These are phyloP conservation scores for Sparidentex hasta DNA, from an alignment of 2,797 vertebrate genomes.

Conservation along the genomic window DNA sequence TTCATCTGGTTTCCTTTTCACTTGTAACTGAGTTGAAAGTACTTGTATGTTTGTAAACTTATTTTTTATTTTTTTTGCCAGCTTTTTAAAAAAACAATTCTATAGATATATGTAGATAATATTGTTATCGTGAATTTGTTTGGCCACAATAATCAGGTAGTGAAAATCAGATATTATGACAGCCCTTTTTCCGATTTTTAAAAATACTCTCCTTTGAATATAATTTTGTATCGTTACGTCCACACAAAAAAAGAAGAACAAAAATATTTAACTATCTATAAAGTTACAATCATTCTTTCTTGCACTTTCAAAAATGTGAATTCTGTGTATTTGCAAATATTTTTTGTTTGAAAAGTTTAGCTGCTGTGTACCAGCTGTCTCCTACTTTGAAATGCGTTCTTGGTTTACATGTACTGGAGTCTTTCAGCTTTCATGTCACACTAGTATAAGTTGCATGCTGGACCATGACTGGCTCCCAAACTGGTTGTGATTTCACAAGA, in stretches of 20 bases:
- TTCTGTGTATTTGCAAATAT: constrained; percentile 5
- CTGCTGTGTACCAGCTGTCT: background rate
- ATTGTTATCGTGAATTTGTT: too few species aligned
- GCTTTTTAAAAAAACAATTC: too few species aligned
- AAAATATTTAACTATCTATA: background rate
- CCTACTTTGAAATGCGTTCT: background rate
- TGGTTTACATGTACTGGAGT: background rate
- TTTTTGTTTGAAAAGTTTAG: background rate
- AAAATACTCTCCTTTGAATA: background rate
- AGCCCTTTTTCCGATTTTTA: background rate
- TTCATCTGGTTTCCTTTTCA: too few species aligned
- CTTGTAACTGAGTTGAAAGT: too few species aligned
- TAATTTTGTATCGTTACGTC: background rate
- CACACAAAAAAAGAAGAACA: background rate
- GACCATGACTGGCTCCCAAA: background rate
- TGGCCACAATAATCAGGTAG: too few species aligned
- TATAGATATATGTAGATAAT: too few species aligned
- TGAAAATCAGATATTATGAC: too few species aligned
- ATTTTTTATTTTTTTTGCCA: too few species aligned
- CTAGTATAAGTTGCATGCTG: background rate
- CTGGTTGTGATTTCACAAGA: background rate
- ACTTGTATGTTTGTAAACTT: too few species aligned
- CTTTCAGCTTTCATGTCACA: background rate
- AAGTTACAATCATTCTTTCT: background rate
- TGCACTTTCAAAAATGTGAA: background rate